phyloP scores from a whole-genome alignment of 1,140 invertebrate genomes.

The Drosophila bocki region DNA sequence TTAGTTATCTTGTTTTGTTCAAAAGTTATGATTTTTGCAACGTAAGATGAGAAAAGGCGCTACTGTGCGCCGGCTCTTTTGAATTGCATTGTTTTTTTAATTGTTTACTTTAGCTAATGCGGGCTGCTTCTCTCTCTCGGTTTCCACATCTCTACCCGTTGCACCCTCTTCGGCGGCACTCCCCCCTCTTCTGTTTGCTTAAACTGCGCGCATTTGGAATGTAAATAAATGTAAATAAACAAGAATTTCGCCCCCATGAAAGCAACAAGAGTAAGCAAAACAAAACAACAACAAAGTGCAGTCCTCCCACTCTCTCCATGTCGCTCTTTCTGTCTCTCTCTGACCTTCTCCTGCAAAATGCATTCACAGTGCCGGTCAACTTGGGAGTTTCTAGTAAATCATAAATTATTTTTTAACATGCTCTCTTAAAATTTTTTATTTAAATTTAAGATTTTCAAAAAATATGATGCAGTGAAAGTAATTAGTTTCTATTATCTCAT shows the following conservation, averaged over 20 bases:
- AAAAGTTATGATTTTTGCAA: too few relatives aligned
- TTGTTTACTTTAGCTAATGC: constrained; percentile 61
- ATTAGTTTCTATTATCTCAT: too few relatives aligned
- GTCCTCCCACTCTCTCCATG: constrained; percentile 34
- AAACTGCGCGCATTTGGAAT: constrained; percentile 74
- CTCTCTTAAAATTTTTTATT: neutral
- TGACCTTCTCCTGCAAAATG: constrained; percentile 3
- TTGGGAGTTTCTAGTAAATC: neutral
- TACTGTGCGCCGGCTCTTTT: constrained; percentile 58
- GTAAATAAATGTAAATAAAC: constrained; percentile 81
- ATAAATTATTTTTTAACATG: neutral
- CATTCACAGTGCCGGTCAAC: constrained; percentile 20
- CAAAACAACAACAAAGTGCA: constrained; percentile 30
- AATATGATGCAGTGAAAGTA: too few relatives aligned
- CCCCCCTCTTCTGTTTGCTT: constrained; percentile 44
- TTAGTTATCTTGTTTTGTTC: too few relatives aligned
- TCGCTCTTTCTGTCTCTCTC: constrained; percentile 2
- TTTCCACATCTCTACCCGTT: neutral
- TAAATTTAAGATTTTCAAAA: neutral
- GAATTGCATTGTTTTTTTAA: constrained; percentile 53
- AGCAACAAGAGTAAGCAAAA: constrained; percentile 33
- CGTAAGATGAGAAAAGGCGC: too few relatives aligned
- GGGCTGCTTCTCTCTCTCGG: constrained; percentile 19
- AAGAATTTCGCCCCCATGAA: constrained; percentile 70
- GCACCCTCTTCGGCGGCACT: neutral